Base-by-base conservation (phyloP, 2,888 invertebrate species). In the Andrena haemorrhoa region DNA sequence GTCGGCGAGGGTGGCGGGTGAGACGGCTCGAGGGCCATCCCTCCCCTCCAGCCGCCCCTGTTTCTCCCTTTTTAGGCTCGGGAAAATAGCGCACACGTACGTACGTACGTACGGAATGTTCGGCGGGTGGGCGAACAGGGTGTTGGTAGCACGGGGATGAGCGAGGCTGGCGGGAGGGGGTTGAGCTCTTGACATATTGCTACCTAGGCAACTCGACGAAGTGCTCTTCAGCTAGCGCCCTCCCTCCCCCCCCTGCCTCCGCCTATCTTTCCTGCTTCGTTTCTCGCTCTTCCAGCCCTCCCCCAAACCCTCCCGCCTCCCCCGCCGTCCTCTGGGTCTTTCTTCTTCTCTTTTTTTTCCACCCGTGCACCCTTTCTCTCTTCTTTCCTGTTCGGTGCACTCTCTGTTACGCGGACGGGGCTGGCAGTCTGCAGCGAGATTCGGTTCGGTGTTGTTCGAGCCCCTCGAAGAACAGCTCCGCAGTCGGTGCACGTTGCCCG, bases 151-250 rank as follows among this genome's bases (percentile, higher is more conserved):
- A 58, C 41, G 51, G 68, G 72, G 74, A 79, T 64, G 80, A 78
- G 79, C 76, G 85, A 80, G 80, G 73, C 82, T 77, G 82, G 81
- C 79, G 87, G 87, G 87, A 88, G 82, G 88, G 87, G 86, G 89
- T 82, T 81, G 82, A 86, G 85, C 92, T 91, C 92, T 93, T 92
- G 92, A 93, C 92, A 93, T 93, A 93, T 93, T 91, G 93, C 93
- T 92, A 92, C 90, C 92, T 91, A 92, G 91, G 93, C 92, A 92
- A 91, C 91, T 92, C 90, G 82, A 86, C 87, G 82, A 89, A 92
- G 92, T 89, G 88, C 91, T 90, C 92, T 92, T 87, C 87, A 91
- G 86, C 85, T 86, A 66, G 61, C 76, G 16, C 84, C 82, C 82
- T 76, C 82, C 82, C 81, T 31, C 76, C 69, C 10, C 35, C 47